A percentile compares a stretch with the other conserved stretches of the same genome.
These are phyloP conservation scores for Pocillopora damicornis DNA, from an alignment of 64 coral and sea anemone genomes.

Conservation along the genomic window DNA sequence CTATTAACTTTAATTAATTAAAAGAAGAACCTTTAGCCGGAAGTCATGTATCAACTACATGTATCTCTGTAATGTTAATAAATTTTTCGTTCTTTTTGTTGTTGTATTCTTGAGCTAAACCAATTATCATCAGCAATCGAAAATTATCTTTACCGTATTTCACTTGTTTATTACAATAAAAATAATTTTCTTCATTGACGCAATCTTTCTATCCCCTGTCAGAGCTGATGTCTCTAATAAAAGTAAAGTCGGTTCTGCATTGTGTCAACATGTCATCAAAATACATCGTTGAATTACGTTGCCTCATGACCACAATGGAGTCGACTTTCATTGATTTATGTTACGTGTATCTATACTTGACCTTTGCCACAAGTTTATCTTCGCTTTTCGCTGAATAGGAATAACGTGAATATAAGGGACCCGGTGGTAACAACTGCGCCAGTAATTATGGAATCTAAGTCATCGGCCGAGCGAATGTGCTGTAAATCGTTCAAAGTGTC, in stretches of 20 bases:
- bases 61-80: neutral
- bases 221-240: neutral
- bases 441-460: neutral
- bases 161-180: neutral
- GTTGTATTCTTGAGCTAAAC: neutral
- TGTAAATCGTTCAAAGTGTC: slow-evolving; percentile 9
- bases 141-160: neutral
- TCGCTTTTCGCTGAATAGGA: neutral
- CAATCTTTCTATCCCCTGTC: neutral
- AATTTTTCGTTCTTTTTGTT: neutral
- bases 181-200: neutral
- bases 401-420: no score
- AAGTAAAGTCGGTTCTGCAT: neutral
- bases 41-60: neutral
- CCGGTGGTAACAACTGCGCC: no score
- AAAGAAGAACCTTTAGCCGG: neutral
- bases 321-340: neutral
- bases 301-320: neutral
- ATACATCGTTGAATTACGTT: neutral
- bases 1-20: neutral
- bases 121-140: neutral
- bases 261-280: slow-evolving; percentile 18
- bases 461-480: neutral
- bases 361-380: neutral
- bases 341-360: slow-evolving; percentile 30